These are phyloP conservation scores for Nephrotoma guestfalica DNA, from an alignment of 2,888 invertebrate genomes.

Conservation along the genomic window DNA sequence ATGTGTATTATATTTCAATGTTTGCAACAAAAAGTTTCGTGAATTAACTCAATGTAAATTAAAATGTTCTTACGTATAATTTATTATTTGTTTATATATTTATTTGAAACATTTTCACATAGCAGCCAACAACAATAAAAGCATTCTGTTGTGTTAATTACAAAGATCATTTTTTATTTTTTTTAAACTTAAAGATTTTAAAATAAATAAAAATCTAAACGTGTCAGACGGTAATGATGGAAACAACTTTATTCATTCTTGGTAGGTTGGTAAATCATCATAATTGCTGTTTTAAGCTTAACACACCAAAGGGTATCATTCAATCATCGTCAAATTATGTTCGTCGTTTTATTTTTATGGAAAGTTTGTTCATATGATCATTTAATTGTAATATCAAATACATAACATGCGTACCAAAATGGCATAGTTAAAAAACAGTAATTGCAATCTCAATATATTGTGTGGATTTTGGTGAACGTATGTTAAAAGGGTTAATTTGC, in stretches of 20 bases:
- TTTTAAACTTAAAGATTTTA: neutral
- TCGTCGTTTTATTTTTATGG: neutral
- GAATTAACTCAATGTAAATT: neutral
- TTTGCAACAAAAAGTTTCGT: neutral
- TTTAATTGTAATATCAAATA: neutral
- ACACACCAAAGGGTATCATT: neutral
- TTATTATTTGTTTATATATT: neutral
- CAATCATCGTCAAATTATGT: neutral
- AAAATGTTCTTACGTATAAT: neutral
- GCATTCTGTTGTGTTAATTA: neutral
- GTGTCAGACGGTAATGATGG: neutral
- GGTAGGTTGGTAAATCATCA: neutral
- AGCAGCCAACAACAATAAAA: neutral
- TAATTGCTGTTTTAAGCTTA: neutral
- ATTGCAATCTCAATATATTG: neutral
- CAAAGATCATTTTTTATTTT: neutral
- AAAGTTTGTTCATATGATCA: neutral
- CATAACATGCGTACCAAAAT: neutral
- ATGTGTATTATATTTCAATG: neutral
- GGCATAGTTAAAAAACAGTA: neutral
- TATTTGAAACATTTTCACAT: neutral
- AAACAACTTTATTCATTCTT: neutral
- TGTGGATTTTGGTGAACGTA: neutral
- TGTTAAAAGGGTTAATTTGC: neutral
- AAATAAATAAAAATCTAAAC: neutral